These are phyloP conservation scores for Plemyria rubiginata DNA, from an alignment of 2,888 invertebrate species.

Conservation along the genomic window DNA sequence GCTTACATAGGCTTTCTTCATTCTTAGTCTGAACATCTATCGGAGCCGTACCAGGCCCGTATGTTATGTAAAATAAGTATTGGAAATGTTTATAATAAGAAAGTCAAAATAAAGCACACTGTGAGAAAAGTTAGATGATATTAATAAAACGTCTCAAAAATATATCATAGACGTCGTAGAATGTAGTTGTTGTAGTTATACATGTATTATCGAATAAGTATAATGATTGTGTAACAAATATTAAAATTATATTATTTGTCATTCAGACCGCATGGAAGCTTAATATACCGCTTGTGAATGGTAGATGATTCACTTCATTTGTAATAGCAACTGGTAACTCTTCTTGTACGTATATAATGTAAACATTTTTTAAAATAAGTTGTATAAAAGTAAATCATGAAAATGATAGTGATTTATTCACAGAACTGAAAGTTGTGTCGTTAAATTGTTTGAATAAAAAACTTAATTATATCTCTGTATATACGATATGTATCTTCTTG, in stretches of 20 bases:
- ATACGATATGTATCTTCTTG: conserved; percentile 75
- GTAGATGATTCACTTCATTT: conserved; percentile 58
- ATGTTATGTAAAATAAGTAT: conserved; percentile 68
- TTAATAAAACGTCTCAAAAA: conserved; percentile 73
- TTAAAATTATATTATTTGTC: conserved; percentile 47
- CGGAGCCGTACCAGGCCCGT: conserved; percentile 45
- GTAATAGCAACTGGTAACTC: conserved; percentile 43
- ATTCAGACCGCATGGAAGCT: conserved; percentile 65
- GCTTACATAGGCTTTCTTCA: conserved; percentile 68
- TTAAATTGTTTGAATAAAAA: conserved; percentile 78
- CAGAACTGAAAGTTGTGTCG: conserved; percentile 85
- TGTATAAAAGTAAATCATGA: conserved; percentile 44
- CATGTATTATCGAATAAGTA: conserved; percentile 50
- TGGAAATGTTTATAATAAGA: conserved; percentile 73
- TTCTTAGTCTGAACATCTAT: conserved; percentile 57
- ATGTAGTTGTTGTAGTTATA: conserved; percentile 73
- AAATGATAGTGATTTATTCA: conserved; percentile 81
- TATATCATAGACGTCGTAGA: conserved; percentile 79
- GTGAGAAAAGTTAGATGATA: conserved; percentile 83
- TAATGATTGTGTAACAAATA: conserved; percentile 46
- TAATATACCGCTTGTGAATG: conserved; percentile 63
- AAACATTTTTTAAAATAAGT: conserved; percentile 47
- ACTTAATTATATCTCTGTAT: conserved; percentile 71
- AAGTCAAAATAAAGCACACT: conserved; percentile 85
- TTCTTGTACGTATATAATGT: conserved; percentile 40